Percentiles rank a stretch among this genome's conserved stretches.
Conservation (phyloP, 2,888 invertebrate species). For the Lithophane socia region DNA sequence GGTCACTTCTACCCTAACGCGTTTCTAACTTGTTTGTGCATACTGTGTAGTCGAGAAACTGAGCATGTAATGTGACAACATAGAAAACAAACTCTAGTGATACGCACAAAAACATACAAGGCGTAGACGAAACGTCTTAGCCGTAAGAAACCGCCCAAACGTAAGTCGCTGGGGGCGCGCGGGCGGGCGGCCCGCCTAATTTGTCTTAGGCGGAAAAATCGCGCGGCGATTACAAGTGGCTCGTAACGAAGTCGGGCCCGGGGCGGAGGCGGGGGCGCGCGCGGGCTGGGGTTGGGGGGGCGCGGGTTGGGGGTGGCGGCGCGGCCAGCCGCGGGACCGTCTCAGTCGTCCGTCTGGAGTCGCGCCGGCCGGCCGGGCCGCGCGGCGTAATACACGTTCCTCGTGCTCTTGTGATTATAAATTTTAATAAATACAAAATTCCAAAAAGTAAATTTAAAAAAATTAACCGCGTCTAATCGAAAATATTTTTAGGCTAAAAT, state of each 20-base stretch:
- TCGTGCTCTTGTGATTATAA: constrained; percentile 91
- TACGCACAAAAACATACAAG: constrained; percentile 69
- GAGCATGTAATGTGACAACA: background rate
- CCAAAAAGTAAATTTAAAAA: constrained; percentile 74
- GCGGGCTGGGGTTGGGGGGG: constrained; percentile 64
- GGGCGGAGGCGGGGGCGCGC: constrained; percentile 71
- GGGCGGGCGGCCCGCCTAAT: constrained; percentile 87
- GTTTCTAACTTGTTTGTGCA: constrained; percentile 30
- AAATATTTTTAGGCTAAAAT: constrained; percentile 88
- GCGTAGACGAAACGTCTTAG: constrained; percentile 80
- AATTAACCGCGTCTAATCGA: constrained; percentile 86
- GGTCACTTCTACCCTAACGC: background rate
- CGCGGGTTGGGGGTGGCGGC: constrained; percentile 74
- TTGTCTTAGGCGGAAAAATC: constrained; percentile 91
- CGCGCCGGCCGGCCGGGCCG: constrained; percentile 90
- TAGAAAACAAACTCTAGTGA: constrained; percentile 26
- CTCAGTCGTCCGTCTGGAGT: constrained; percentile 91
- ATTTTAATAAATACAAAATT: constrained; percentile 85
- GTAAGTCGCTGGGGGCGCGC: constrained; percentile 75
- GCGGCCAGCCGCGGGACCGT: constrained; percentile 80
- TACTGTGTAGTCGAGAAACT: background rate
- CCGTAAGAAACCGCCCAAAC: constrained; percentile 85
- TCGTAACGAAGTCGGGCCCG: constrained; percentile 89
- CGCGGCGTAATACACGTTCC: constrained; percentile 90
- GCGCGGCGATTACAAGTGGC: constrained; percentile 90